These are phyloP conservation scores for Eleutherodactylus coqui DNA, from an alignment of 2,797 vertebrate species.

Conservation along the genomic window DNA sequence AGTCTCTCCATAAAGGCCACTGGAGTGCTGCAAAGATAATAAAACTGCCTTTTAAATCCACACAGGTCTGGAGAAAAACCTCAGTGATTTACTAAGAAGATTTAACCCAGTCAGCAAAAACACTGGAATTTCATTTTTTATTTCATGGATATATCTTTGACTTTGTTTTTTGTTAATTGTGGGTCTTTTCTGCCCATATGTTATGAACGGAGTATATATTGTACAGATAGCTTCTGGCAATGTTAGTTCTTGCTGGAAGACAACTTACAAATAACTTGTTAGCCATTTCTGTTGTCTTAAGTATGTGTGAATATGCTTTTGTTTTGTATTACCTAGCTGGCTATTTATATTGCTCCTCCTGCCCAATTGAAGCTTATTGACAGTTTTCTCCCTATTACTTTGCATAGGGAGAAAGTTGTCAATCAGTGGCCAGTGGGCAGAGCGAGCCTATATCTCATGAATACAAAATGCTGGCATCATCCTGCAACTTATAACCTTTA, in stretches of 20 bases:
- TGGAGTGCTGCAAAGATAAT: slow-evolving; percentile 40
- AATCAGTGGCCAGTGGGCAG: too few species aligned
- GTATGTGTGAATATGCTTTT: too few species aligned
- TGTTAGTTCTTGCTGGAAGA: not conserved
- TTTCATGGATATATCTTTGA: not conserved
- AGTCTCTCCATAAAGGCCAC: slow-evolving; percentile 48
- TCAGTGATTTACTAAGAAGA: not conserved
- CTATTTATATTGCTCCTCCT: too few species aligned
- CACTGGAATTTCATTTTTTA: not conserved
- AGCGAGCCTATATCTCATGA: too few species aligned
- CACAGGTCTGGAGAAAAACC: not conserved
- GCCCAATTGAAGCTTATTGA: too few species aligned
- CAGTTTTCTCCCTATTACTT: too few species aligned
- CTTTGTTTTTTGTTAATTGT: not conserved
- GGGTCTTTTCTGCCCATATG: not conserved
- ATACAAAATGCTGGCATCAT: too few species aligned
- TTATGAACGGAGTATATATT: not conserved
- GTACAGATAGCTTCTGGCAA: not conserved
- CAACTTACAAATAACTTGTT: too few species aligned
- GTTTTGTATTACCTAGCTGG: too few species aligned
- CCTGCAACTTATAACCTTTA: too few species aligned
- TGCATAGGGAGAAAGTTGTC: too few species aligned
- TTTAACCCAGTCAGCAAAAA: not conserved
- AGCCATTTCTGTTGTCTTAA: too few species aligned
- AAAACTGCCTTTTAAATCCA: slow-evolving; percentile 20